Conservation (phyloP, 2,113 vertebrate genomes). For the Lycocorax pyrrhopterus region DNA sequence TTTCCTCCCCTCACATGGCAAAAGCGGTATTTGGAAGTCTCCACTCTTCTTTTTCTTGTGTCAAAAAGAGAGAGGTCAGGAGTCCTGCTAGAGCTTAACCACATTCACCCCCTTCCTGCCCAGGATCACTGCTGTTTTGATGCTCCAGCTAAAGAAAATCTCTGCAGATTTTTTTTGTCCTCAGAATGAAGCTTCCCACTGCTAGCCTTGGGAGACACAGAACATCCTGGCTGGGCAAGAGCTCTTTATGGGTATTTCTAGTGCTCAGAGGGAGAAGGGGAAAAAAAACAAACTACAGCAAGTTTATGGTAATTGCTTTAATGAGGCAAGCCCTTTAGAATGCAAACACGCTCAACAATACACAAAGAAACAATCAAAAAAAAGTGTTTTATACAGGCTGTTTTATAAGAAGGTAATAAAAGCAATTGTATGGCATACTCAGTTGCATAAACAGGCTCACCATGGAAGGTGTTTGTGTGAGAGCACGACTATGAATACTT, state of each 20-base stretch:
- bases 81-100: not conserved
- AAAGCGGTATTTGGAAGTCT: not conserved
- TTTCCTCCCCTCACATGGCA: not conserved
- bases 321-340: constrained; percentile 62
- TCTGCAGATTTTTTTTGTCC: not conserved
- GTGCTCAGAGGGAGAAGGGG: constrained; percentile 25
- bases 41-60: not conserved
- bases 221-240: constrained; percentile 48
- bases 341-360: constrained; percentile 63
- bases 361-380: constrained; percentile 72
- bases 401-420: constrained; percentile 46
- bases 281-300: constrained; percentile 51
- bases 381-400: constrained; percentile 70
- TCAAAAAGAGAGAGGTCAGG: not conserved
- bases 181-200: constrained; percentile 25
- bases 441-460: constrained; percentile 64
- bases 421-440: constrained; percentile 49
- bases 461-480: constrained; percentile 57
- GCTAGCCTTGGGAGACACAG: constrained; percentile 26
- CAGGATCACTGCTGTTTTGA: not conserved
- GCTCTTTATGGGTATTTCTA: constrained; percentile 58
- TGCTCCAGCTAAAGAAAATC: constrained; percentile 27
- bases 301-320: constrained; percentile 72
- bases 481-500: constrained; percentile 46
- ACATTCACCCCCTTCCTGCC: not conserved